Conservation (phyloP, 2,113 vertebrate genomes). For the Bombycilla garrulus region DNA sequence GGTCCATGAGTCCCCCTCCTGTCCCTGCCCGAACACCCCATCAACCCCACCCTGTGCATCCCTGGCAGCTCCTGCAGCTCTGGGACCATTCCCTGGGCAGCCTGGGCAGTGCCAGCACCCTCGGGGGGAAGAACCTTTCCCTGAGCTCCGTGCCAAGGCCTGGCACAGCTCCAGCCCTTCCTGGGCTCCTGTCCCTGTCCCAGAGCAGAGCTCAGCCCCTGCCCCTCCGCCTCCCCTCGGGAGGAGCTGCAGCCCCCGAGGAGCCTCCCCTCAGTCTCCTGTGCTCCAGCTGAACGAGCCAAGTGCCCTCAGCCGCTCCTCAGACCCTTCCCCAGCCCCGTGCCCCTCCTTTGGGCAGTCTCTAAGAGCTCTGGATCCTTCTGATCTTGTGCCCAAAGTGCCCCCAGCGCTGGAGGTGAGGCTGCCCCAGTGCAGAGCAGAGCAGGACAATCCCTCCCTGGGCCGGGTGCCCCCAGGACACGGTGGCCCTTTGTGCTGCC, state of each 20-base stretch:
- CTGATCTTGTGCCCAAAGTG: too few species aligned
- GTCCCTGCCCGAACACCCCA: not conserved
- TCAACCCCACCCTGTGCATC: not conserved
- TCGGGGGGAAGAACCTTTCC: not conserved
- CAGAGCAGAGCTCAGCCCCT: not conserved
- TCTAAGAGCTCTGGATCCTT: too few species aligned
- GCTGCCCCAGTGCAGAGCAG: too few species aligned
- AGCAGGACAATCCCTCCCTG: too few species aligned
- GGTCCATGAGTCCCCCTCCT: accelerated
- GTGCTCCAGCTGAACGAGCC: too few species aligned
- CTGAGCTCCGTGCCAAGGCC: not conserved
- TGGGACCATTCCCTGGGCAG: not conserved
- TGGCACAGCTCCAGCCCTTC: not conserved
- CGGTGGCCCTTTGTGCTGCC: too few species aligned
- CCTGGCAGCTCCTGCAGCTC: not conserved
- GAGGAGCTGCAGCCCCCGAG: too few species aligned
- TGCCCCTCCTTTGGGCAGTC: not conserved
- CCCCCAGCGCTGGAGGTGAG: too few species aligned
- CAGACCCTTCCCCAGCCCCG: not conserved
- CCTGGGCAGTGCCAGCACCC: not conserved
- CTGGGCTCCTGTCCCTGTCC: not conserved
- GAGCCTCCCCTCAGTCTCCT: too few species aligned
- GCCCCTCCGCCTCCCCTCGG: not conserved
- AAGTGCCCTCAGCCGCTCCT: too few species aligned
- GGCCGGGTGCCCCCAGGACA: too few species aligned